A percentile compares a stretch with the other conserved stretches of the same genome.
Evolutionary conservation across 2,797 vertebrate species (phyloP).

Genomic region (Ptychobarbus kaznakovi): DNA sequence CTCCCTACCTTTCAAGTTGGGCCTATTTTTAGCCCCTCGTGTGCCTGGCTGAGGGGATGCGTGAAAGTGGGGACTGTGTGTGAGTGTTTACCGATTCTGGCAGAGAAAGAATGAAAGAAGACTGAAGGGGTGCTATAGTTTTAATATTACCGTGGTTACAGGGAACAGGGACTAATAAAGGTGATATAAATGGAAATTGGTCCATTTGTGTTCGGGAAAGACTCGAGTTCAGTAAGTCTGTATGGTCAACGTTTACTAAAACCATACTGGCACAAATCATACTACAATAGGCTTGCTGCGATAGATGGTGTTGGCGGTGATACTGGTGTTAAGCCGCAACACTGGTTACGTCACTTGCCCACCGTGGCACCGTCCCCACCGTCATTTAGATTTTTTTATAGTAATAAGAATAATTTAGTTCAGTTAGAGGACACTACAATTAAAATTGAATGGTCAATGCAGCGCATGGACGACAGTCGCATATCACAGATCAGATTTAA

Average conservation of each 20-base stretch:
- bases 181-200: not conserved
- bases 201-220: not conserved
- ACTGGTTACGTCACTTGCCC: too few relatives aligned
- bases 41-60: slow-evolving; percentile 71
- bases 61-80: slow-evolving; percentile 74
- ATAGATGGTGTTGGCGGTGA: too few relatives aligned
- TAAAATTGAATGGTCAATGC: too few relatives aligned
- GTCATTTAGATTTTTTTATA: too few relatives aligned
- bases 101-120: slow-evolving; percentile 44
- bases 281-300: not conserved
- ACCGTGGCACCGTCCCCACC: too few relatives aligned
- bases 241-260: not conserved
- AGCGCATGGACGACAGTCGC: too few relatives aligned
- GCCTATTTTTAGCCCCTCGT: slow-evolving; percentile 82
- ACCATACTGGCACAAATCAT: not conserved
- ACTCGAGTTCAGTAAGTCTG: not conserved
- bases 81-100: slow-evolving; percentile 62
- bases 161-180: not conserved
- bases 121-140: not conserved
- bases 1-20: slow-evolving; percentile 66
- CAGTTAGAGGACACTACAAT: too few relatives aligned
- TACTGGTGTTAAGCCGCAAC: too few relatives aligned
- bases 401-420: too few relatives aligned
- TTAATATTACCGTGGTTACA: not conserved
- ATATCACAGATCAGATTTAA: too few relatives aligned